Conservation (phyloP, 2,113 vertebrate species). For the Chascanopsetta lugubris region DNA sequence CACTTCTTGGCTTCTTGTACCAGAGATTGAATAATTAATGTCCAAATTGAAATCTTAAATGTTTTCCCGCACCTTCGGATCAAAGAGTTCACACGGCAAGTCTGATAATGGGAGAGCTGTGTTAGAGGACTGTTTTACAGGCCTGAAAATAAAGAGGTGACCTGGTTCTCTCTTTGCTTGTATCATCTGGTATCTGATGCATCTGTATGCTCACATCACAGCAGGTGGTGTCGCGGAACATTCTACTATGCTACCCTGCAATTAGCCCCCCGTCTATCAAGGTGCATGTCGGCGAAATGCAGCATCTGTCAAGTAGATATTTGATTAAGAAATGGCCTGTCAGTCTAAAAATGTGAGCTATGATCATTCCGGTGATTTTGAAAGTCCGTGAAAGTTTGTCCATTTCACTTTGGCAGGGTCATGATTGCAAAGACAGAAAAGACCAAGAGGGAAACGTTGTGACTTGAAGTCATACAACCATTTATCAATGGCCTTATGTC, state of each 20-base stretch:
- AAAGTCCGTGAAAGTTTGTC: too few relatives aligned
- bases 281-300: slow-evolving; percentile 22
- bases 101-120: slow-evolving; percentile 3
- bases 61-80: not conserved
- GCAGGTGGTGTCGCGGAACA: slow-evolving; percentile 39
- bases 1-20: not conserved
- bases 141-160: slow-evolving; percentile 34
- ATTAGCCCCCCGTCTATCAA: slow-evolving; percentile 55
- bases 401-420: not conserved
- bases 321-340: slow-evolving; percentile 39
- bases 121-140: slow-evolving; percentile 19
- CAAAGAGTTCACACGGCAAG: not conserved
- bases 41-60: not conserved
- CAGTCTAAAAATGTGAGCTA: slow-evolving; percentile 37
- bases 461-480: too few relatives aligned
- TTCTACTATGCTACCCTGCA: slow-evolving; percentile 43
- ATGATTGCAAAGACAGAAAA: not conserved
- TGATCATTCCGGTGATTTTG: slow-evolving; percentile 12
- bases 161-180: slow-evolving; percentile 42
- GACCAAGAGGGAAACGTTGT: too few relatives aligned
- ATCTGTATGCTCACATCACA: slow-evolving; percentile 26
- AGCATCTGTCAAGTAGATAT: slow-evolving; percentile 18
- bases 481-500: too few relatives aligned
- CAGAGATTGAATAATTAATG: not conserved
- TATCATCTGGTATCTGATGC: slow-evolving; percentile 24